Conservation (phyloP, 2,888 invertebrate species). For the Stomorhina lunata region DNA sequence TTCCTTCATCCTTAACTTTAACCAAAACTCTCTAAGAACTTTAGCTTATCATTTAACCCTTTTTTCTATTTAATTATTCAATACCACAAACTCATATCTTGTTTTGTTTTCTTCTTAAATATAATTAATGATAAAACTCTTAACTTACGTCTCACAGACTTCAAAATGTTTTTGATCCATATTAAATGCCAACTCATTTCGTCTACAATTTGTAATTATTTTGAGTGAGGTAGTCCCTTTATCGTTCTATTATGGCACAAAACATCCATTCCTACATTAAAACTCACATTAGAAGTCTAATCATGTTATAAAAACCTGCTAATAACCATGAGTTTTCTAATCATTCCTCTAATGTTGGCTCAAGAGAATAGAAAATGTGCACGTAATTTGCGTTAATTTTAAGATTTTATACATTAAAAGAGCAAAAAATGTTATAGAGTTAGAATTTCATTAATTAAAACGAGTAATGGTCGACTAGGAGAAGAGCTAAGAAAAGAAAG, state of each 20-base stretch:
- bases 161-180: not conserved
- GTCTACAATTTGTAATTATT: not conserved
- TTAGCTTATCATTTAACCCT: not conserved
- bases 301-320: not conserved
- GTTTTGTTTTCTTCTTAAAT: not conserved
- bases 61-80: conserved; percentile 13
- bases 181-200: conserved; percentile 9
- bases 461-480: too few relatives aligned
- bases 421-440: not conserved
- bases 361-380: conserved; percentile 11
- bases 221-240: not conserved
- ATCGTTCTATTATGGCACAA: not conserved
- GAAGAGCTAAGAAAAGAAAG: too few relatives aligned
- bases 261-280: not conserved
- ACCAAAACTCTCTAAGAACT: not conserved
- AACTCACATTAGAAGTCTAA: not conserved
- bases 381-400: conserved; percentile 8
- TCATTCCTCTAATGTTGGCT: not conserved
- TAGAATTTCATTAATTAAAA: too few relatives aligned
- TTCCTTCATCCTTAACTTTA: not conserved
- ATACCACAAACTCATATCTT: not conserved
- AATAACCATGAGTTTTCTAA: conserved; percentile 14
- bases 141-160: not conserved
- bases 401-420: not conserved
- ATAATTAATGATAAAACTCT: conserved; percentile 4